A percentile compares a stretch with the other conserved stretches of the same genome.
Conservation (phyloP, 2,113 vertebrate genomes). For the Seriola rivoliana region DNA sequence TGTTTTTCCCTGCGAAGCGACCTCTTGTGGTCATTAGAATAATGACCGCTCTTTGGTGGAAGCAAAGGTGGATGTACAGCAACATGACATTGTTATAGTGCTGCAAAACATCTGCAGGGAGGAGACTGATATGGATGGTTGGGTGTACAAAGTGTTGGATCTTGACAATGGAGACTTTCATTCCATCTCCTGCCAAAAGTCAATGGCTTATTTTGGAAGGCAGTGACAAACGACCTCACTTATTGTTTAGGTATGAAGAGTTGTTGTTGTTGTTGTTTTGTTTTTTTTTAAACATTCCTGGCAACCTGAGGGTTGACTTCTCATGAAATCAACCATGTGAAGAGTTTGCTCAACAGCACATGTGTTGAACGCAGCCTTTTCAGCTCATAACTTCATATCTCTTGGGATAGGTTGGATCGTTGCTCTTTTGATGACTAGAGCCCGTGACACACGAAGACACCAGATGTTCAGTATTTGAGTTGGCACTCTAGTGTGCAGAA, state of each 20-base stretch:
- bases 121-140: not conserved
- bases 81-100: not conserved
- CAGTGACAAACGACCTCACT: slow-evolving; percentile 7
- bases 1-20: not conserved
- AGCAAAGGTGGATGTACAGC: not conserved
- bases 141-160: not conserved
- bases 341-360: slow-evolving; percentile 20
- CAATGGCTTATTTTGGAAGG: slow-evolving; percentile 9
- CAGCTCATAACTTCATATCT: slow-evolving; percentile 32
- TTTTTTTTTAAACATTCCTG: not conserved
- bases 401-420: slow-evolving; percentile 27
- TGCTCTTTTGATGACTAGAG: slow-evolving; percentile 54
- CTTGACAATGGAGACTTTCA: not conserved
- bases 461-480: slow-evolving; percentile 71
- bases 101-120: slow-evolving; percentile 6
- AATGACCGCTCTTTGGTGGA: not conserved
- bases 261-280: slow-evolving; percentile 19
- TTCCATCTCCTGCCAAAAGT: slow-evolving; percentile 1
- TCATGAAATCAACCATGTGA: slow-evolving; percentile 5
- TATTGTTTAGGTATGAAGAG: not conserved
- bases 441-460: slow-evolving; percentile 38
- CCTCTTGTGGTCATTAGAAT: not conserved
- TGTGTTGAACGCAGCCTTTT: slow-evolving; percentile 27
- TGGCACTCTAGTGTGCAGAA: slow-evolving; percentile 47
- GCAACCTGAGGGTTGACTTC: not conserved